Evolutionary conservation across 2,888 invertebrate genomes (phyloP), one percentile per base, ranked within the genome.

Genomic region (Graphium colonna): DNA sequence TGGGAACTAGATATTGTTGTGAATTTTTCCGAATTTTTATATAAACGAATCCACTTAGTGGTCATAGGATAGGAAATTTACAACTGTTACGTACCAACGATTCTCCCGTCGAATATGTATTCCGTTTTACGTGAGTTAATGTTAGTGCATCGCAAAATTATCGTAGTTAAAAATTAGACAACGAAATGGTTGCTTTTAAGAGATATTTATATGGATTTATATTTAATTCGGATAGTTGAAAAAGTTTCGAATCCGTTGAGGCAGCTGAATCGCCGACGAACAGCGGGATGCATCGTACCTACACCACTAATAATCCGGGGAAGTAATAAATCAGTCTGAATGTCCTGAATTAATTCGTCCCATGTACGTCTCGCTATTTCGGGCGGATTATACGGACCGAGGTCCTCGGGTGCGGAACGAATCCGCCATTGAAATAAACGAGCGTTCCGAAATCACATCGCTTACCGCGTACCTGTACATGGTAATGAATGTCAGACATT

Each of bases 1-100:
- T 15, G 31, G 45, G 21, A 45, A 40, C 45, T 51, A 40, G 4
- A 42, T n/a, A 45, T 51, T 46, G 41, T 52, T 52, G 51, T 51
- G 44, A 51, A 51, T 28, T 45, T 51, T 40, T 31, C n/a, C n/a
- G n/a, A n/a, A n/a, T n/a, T n/a, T n/a, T 28, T 15, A 16, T 40
- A 15, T 47, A 39, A 13, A 12, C 43, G 26, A 44, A 2, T 28
- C 28, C 13, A 15, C 17, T 39, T 39, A 44, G 38, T 51, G 28
- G 38, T 51, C 43, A 15, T 48, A 44, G 28, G n/a, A n/a, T n/a
- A n/a, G n/a, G n/a, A n/a, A 21, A 5, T 21, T 21, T 21, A 21
- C 21, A 21, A 21, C 5, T 21, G 21, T 21, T 21, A 21, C 21
- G 21, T 21, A 21, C 21, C 21, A 21, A 21, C 21, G 21, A 21